Percentiles rank a stretch among this genome's conserved stretches.
Conservation (phyloP, 2,888 invertebrate species). For the Loripinus fragilis region DNA sequence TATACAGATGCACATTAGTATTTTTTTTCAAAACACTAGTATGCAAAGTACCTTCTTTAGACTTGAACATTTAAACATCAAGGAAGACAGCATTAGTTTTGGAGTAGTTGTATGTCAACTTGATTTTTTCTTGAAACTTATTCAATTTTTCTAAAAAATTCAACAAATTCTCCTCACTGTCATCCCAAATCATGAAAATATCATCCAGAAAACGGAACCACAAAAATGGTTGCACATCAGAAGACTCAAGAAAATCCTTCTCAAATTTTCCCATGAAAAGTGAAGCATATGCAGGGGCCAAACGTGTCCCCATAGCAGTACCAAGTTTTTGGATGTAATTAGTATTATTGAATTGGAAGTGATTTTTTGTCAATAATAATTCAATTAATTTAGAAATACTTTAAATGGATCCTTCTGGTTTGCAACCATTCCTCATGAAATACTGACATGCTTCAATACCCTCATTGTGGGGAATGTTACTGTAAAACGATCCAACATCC, state of each 20-base stretch:
- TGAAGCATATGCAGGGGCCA: conserved; percentile 14
- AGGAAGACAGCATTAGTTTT: background rate
- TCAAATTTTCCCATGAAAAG: too few relatives aligned
- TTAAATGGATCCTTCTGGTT: background rate
- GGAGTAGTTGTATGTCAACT: background rate
- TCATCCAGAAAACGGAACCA: conserved; percentile 26
- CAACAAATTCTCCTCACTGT: conserved; percentile 1
- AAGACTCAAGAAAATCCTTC: background rate
- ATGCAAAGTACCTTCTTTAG: background rate
- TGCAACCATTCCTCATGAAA: conserved; percentile 19
- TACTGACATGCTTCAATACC: conserved; percentile 27
- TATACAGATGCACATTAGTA: conserved; percentile 4
- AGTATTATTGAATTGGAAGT: conserved; percentile 14
- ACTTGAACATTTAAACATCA: background rate
- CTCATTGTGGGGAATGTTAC: conserved; percentile 23
- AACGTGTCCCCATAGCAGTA: conserved; percentile 8
- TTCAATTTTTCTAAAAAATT: background rate
- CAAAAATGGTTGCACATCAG: conserved; percentile 2
- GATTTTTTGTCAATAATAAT: background rate
- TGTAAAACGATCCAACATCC: conserved; percentile 22
- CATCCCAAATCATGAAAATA: conserved; percentile 2
- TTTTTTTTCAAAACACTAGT: background rate
- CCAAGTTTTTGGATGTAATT: conserved; percentile 1
- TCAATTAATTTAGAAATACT: conserved; percentile 7
- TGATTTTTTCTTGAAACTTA: background rate